Evolutionary conservation across 2,888 invertebrate genomes (phyloP).

Genomic region (Lasioglossum morio): DNA sequence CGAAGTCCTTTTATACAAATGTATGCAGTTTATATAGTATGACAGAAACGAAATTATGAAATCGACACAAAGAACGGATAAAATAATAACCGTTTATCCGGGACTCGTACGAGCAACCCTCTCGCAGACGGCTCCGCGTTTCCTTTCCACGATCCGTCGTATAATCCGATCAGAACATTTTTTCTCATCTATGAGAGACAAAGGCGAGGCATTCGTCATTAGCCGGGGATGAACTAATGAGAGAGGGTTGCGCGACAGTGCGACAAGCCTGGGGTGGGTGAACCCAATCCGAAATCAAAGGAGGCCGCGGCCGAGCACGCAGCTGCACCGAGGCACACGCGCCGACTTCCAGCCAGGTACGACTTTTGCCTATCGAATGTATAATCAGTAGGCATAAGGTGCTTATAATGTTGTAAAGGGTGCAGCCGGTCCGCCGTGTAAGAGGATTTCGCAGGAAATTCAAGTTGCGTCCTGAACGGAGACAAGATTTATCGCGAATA

Average conservation of each 20-base stretch:
- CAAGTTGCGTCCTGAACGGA: background rate
- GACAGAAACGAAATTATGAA: background rate
- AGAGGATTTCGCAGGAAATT: slow-evolving; percentile 69
- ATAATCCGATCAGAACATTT: background rate
- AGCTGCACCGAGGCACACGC: slow-evolving; percentile 3
- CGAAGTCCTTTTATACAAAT: too few relatives aligned
- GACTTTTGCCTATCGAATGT: slow-evolving; percentile 51
- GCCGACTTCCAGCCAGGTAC: background rate
- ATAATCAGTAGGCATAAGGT: slow-evolving; percentile 65
- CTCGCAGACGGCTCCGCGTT: background rate
- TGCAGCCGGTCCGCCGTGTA: slow-evolving; percentile 44
- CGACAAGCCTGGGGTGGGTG: background rate
- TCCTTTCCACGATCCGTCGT: background rate
- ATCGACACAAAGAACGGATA: background rate
- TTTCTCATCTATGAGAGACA: background rate
- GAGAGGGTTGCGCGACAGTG: background rate
- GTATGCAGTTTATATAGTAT: too few relatives aligned
- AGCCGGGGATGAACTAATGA: slow-evolving; percentile 36
- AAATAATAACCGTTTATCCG: background rate
- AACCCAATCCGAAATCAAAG: slow-evolving; percentile 42
- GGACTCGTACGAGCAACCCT: background rate
- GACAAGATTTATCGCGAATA: slow-evolving; percentile 65
- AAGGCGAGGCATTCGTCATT: slow-evolving; percentile 25
- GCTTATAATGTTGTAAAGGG: slow-evolving; percentile 60
- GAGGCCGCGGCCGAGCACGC: background rate